A percentile compares a stretch with the other conserved stretches of the same genome.
These are phyloP conservation scores for Pipistrellus kuhlii DNA, from an alignment of 2,797 vertebrate genomes.

Conservation along the genomic window DNA sequence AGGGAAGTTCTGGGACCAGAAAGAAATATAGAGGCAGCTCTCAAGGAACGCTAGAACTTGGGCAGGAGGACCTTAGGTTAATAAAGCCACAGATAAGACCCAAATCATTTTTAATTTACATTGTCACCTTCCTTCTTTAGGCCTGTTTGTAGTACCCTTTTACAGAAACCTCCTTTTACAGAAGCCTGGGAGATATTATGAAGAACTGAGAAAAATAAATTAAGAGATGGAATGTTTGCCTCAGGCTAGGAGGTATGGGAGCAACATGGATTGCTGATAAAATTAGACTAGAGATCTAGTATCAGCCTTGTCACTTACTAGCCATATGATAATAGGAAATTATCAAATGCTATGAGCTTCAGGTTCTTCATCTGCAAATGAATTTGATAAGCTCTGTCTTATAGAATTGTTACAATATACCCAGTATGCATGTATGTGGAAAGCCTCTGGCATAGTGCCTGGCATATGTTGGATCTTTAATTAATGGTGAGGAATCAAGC, in stretches of 20 bases:
- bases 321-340: not conserved
- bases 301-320: not conserved
- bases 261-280: too few species aligned
- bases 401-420: not conserved
- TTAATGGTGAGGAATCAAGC: not conserved
- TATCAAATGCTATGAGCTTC: not conserved
- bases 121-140: not conserved
- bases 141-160: not conserved
- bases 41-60: not conserved
- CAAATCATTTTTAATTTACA: not conserved
- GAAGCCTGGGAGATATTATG: not conserved
- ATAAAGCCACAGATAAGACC: not conserved
- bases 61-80: not conserved
- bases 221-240: not conserved
- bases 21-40: not conserved
- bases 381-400: not conserved
- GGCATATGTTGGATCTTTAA: not conserved
- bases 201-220: not conserved
- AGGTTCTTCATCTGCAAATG: not conserved
- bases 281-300: not conserved
- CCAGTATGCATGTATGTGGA: not conserved
- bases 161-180: not conserved
- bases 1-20: not conserved
- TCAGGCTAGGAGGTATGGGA: not conserved
- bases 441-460: not conserved